Evolutionary conservation across 92 coral and sea anemone genomes (phyloP), one percentile per base, ranked within the genome.

Genomic region (Ricordea florida): DNA sequence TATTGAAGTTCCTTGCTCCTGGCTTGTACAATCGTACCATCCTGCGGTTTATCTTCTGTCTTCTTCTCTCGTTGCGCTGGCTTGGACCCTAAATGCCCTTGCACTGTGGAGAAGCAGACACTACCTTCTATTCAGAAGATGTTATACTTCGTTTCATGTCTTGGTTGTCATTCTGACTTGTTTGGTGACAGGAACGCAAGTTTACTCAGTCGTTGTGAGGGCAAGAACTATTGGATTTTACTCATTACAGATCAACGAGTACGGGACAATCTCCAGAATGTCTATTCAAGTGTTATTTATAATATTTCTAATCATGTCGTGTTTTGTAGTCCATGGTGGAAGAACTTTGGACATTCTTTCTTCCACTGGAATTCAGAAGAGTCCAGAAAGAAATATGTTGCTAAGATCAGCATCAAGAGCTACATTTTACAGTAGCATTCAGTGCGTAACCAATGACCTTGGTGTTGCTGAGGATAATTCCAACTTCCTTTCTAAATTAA

Each of bases 391-490:
- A 3, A 85, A 73, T 10, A 77, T 84, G 17, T 61, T 96, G 6
- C 63, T 96, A 10, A 57, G 85, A 29, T 80, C 96, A 7, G 75
- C 80, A 9, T n/a, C n/a, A n/a, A n/a, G n/a, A n/a, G n/a, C n/a
- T n/a, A 87, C 94, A 15, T 96, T 85, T 52, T 96, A 96, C 89
- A 96, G 97, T 27, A 83, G 97, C 15, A 78, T 65, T 11, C 97
- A 56, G 43, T 86, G 84, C 43, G 92, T 74, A 25, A 50, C 90
- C 28, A 74, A 89, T 65, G 87, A 83, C 59, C 85, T 96, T 21
- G 90, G 90, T 9, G 58, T 83, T 9, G 99, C 97, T 0, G 99
- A 96, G 55, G 96, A 89, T 11, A 76, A 69, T 9, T 69, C 97
- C 6, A 89, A 87, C 47, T 57, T 68, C 18, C 44, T 96, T 48